These are phyloP conservation scores for Leptoclinus maculatus DNA, from an alignment of 2,797 vertebrate species.

Conservation along the genomic window DNA sequence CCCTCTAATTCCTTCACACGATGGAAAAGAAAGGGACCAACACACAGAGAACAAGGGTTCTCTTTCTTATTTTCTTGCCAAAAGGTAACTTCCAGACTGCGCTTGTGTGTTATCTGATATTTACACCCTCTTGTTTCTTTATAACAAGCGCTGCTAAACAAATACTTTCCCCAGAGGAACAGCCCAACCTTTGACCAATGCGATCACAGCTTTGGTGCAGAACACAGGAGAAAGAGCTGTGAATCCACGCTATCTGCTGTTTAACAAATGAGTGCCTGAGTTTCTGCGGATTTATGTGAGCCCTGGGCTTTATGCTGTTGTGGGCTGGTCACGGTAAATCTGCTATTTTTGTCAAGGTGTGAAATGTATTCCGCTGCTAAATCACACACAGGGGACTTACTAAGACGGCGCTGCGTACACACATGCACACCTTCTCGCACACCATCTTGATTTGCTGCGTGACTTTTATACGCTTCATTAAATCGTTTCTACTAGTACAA, in stretches of 20 bases:
- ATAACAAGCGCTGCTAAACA: constrained; percentile 44
- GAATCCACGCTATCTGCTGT: constrained; percentile 64
- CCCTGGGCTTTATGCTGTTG: constrained; percentile 67
- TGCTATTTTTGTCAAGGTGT: constrained; percentile 76
- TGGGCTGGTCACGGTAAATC: constrained; percentile 73
- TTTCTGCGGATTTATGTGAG: constrained; percentile 72
- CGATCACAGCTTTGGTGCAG: constrained; percentile 48
- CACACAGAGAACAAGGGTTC: constrained; percentile 21
- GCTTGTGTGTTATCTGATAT: constrained; percentile 44
- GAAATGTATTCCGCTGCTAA: constrained; percentile 74
- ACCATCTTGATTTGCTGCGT: constrained; percentile 57
- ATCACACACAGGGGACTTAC: constrained; percentile 62
- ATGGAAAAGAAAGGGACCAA: constrained; percentile 19
- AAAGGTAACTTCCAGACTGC: constrained; percentile 29
- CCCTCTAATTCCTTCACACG: constrained; percentile 31
- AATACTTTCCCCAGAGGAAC: constrained; percentile 49
- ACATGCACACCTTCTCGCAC: constrained; percentile 24
- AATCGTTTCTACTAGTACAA: constrained; percentile 50
- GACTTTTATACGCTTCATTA: constrained; percentile 65
- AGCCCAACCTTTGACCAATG: constrained; percentile 57
- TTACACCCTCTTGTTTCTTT: constrained; percentile 42
- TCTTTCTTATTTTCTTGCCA: constrained; percentile 35
- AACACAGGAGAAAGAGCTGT: constrained; percentile 36
- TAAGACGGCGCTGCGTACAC: constrained; percentile 23
- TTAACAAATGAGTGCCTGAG: constrained; percentile 65